A percentile compares a stretch with the other conserved stretches of the same genome.
Conservation (phyloP, 1,140 invertebrate genomes). For the Reticulitermes speratus region DNA sequence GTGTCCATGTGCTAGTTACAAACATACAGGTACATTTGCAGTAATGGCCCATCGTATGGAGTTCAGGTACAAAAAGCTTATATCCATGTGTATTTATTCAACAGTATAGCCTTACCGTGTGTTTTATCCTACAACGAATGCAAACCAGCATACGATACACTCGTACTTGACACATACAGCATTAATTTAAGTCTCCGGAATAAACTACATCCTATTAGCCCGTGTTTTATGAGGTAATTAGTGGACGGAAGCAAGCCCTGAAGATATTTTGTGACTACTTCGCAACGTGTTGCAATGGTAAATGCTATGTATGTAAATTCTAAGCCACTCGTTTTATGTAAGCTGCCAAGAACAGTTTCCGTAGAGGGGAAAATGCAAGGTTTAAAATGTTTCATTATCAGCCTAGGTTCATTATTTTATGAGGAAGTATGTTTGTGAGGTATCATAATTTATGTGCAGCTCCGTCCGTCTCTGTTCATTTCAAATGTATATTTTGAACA, state of each 20-base stretch:
- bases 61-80: neutral
- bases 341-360: neutral
- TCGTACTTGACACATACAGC: neutral
- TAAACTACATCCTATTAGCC: neutral
- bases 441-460: too few relatives aligned
- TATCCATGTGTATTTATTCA: neutral
- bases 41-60: neutral
- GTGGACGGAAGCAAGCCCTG: neutral
- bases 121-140: neutral
- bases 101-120: neutral
- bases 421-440: too few relatives aligned
- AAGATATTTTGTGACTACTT: neutral
- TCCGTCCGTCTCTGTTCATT: too few relatives aligned
- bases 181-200: neutral
- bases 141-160: neutral
- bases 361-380: neutral
- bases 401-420: too few relatives aligned
- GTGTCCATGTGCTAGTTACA: too few relatives aligned
- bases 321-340: neutral
- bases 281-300: neutral
- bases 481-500: too few relatives aligned
- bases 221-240: neutral
- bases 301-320: neutral
- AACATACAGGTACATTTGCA: neutral
- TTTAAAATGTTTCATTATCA: too few relatives aligned